Conservation (phyloP, 2,888 invertebrate species). For the Morpho achilles region DNA sequence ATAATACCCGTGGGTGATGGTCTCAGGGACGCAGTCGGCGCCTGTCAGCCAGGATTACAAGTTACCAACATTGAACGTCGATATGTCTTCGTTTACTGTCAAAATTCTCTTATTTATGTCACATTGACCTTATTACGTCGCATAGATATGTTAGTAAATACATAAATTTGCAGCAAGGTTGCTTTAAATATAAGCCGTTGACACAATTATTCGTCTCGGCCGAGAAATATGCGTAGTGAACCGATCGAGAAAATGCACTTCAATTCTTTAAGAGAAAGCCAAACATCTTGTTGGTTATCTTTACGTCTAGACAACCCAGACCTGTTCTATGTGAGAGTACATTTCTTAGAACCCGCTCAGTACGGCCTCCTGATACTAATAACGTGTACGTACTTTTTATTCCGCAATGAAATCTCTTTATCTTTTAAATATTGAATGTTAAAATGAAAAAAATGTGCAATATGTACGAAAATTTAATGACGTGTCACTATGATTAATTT, state of each 20-base stretch:
- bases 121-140: constrained; percentile 39
- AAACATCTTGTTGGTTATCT: constrained; percentile 19
- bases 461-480: too few relatives aligned
- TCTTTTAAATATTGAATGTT: too few relatives aligned
- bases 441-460: too few relatives aligned
- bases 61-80: constrained; percentile 33
- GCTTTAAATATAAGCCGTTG: constrained; percentile 23
- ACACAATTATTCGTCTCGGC: constrained; percentile 22
- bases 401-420: not conserved
- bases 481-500: too few relatives aligned
- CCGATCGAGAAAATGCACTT: constrained; percentile 14
- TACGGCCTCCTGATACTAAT: constrained; percentile 37
- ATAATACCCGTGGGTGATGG: constrained; percentile 72
- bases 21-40: constrained; percentile 42
- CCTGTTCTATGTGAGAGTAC: constrained; percentile 39
- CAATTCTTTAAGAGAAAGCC: constrained; percentile 28
- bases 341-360: constrained; percentile 36
- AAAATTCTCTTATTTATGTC: constrained; percentile 32
- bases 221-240: constrained; percentile 10
- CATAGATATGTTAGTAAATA: constrained; percentile 30
- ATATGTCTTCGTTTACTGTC: constrained; percentile 30
- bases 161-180: constrained; percentile 29
- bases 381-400: constrained; percentile 18
- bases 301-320: constrained; percentile 32
- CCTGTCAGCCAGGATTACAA: constrained; percentile 49